phyloP scores from a whole-genome alignment of 1,140 invertebrate genomes.

The Drosophila punjabiensis region DNA sequence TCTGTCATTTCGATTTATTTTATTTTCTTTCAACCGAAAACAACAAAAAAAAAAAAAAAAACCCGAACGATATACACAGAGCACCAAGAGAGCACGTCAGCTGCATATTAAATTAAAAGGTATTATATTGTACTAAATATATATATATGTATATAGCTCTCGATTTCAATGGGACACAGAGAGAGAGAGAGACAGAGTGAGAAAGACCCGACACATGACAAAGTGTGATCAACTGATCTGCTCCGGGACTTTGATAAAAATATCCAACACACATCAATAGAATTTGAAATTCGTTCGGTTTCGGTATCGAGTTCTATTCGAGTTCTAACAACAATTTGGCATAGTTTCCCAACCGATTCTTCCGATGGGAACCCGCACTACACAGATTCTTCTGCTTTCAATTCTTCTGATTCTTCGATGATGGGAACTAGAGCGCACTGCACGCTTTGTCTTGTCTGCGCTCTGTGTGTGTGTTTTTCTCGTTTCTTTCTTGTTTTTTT shows the following conservation, averaged over 20 bases:
- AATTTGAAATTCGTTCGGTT: conserved; percentile 70
- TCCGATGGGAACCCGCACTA: conserved; percentile 3
- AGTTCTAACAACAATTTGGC: conserved; percentile 28
- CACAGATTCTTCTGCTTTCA: too few relatives aligned
- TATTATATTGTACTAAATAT: conserved; percentile 83
- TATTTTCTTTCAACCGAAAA: conserved; percentile 77
- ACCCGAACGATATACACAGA: conserved; percentile 34
- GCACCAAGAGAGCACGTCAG: conserved; percentile 67
- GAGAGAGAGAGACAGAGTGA: neutral
- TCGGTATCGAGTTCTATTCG: neutral
- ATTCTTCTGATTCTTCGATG: conserved; percentile 49
- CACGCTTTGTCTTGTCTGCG: conserved; percentile 54
- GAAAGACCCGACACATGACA: conserved; percentile 11
- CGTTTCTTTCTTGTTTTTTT: conserved; percentile 17
- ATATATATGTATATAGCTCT: conserved; percentile 35
- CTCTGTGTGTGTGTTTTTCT: neutral
- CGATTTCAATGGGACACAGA: neutral
- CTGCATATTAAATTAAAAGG: conserved; percentile 85
- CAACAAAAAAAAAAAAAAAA: neutral
- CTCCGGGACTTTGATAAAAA: conserved; percentile 71
- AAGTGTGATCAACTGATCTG: conserved; percentile 29
- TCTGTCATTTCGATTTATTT: conserved; percentile 85
- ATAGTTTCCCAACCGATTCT: conserved; percentile 10
- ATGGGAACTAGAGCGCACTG: conserved; percentile 80
- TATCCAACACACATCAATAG: conserved; percentile 76